phyloP scores from a whole-genome alignment of 2,113 vertebrate species.

The Passer domesticus region DNA sequence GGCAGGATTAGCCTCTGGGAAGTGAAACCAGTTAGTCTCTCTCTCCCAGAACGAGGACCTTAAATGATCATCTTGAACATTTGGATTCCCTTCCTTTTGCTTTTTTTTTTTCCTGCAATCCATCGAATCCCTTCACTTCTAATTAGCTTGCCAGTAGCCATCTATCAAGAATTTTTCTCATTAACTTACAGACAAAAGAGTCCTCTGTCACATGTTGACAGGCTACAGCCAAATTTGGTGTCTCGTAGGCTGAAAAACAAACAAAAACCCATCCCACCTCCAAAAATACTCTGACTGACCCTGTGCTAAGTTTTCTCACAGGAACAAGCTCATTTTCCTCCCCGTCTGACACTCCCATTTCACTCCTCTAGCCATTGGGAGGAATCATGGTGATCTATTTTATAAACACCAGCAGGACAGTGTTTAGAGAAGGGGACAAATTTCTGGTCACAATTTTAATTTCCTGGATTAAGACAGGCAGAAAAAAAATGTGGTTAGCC shows the following conservation, averaged over 20 bases:
- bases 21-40: not conserved
- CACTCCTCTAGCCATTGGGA: not conserved
- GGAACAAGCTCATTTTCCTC: conserved; percentile 16
- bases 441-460: conserved; percentile 13
- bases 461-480: conserved; percentile 41
- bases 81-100: conserved; percentile 48
- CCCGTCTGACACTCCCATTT: not conserved
- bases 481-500: conserved; percentile 7
- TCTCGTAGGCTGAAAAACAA: not conserved
- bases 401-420: not conserved
- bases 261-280: not conserved
- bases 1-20: conserved; percentile 34
- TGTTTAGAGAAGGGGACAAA: conserved; percentile 37
- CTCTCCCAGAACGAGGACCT: not conserved
- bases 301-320: not conserved
- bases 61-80: conserved; percentile 8
- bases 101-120: not conserved
- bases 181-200: not conserved
- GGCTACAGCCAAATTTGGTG: not conserved
- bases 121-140: conserved; percentile 8
- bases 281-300: not conserved
- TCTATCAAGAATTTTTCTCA: conserved; percentile 11
- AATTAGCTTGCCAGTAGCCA: conserved; percentile 39
- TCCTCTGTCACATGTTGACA: not conserved
- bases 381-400: not conserved